These are phyloP conservation scores for Tricholaema leucomelas DNA, from an alignment of 2,113 vertebrate genomes.

Conservation along the genomic window DNA sequence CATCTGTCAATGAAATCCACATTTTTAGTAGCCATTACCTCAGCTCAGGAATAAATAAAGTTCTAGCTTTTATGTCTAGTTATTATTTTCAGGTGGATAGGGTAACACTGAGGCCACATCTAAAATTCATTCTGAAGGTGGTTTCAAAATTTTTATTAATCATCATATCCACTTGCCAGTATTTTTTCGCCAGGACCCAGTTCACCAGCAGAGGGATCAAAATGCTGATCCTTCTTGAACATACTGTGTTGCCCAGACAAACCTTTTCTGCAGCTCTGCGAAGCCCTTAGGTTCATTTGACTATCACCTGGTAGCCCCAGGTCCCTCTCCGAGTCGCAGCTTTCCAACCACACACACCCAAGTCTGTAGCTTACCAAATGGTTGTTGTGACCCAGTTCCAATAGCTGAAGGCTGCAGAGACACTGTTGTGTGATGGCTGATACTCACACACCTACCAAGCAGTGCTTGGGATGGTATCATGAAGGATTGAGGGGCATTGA, in stretches of 20 bases:
- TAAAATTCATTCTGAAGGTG: conserved; percentile 36
- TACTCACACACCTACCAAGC: background rate
- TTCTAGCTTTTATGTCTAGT: conserved; percentile 59
- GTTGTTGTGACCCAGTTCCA: background rate
- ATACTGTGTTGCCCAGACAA: background rate
- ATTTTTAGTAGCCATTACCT: conserved; percentile 57
- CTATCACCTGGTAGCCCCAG: too few relatives aligned
- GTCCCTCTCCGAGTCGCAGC: too few relatives aligned
- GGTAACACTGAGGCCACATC: background rate
- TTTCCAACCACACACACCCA: too few relatives aligned
- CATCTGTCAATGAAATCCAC: conserved; percentile 51
- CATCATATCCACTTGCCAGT: conserved; percentile 13
- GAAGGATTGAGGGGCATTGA: background rate
- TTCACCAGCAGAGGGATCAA: background rate
- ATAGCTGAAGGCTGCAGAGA: background rate
- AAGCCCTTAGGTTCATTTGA: background rate
- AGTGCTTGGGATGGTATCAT: background rate
- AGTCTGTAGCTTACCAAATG: too few relatives aligned
- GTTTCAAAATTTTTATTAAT: conserved; percentile 47
- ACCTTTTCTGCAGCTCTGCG: background rate
- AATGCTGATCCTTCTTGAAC: background rate
- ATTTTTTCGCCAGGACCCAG: background rate
- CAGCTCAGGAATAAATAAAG: conserved; percentile 45
- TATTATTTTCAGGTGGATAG: conserved; percentile 53
- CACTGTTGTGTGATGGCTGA: fast-evolving